Evolutionary conservation across 2,113 vertebrate species (phyloP), one percentile per base, ranked within the genome.

Genomic region (Martes martes): DNA sequence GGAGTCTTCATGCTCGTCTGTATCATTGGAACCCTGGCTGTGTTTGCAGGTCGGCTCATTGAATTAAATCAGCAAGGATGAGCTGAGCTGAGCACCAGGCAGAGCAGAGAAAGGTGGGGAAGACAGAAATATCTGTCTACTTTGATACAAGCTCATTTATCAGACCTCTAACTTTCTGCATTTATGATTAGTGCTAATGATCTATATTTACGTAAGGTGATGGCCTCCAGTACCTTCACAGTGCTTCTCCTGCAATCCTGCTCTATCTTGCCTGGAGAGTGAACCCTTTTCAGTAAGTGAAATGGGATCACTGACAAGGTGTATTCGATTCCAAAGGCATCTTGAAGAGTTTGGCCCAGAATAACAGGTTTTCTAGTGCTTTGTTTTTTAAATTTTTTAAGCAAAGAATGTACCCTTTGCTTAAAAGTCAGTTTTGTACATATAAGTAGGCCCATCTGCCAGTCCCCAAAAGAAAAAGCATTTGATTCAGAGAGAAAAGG

Each of bases 1-100:
- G 99, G 99, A 11, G 99, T 99, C 97, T 99, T 99, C 98, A 99
- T 99, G 99, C 98, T 99, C 0, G 99, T 99, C 94, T 99, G 99
- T 78, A 99, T 99, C 98, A 99, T 99, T n/a, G 99, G 99, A 94
- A 99, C 99, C 5, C 78, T 99, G 16, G 99, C 99, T 6, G 99
- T 99, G 83, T 99, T 99, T 96, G 99, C 99, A 33, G 99, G 99
- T 67, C 99, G 99, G 78, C 99, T 99, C 91, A 99, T 99, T 94
- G 99, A 99, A 98, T 99, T 99, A 98, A 99, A 99, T 98, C 99
- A 99, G 98, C 99, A 99, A 98, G 98, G 98, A 91, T 99, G 98
- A 99, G 91, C 18, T 9, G 69, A 90, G 80, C 42, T 45, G 89
- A 97, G 42, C 47, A 45, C 9, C 6, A 6, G 11, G 39, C 61